Evolutionary conservation across 2,797 vertebrate genomes (phyloP).

Genomic region (Hapalemur alaotrensis): DNA sequence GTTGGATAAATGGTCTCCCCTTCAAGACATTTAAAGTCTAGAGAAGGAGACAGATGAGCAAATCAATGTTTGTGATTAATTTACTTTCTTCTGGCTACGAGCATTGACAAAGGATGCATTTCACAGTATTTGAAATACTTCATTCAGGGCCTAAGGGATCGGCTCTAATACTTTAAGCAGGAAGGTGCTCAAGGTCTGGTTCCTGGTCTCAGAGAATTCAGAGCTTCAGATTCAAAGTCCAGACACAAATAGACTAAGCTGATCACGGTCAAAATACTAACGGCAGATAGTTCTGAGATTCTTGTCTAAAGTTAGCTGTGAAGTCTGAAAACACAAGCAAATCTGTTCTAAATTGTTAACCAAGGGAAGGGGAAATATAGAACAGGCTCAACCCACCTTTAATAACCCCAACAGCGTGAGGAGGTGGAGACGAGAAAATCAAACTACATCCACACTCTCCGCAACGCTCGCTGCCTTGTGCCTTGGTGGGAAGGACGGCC

Average conservation of each 20-base stretch:
- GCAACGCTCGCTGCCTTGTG: neutral
- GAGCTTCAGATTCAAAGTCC: neutral
- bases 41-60: neutral
- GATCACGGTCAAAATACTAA: neutral
- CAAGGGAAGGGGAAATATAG: neutral
- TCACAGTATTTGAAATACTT: neutral
- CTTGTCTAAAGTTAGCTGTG: neutral
- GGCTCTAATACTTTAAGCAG: neutral
- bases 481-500: neutral
- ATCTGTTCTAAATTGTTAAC: neutral
- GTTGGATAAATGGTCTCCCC: neutral
- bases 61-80: constrained; percentile 46
- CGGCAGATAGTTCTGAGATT: neutral
- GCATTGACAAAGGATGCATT: constrained; percentile 18
- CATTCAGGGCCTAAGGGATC: neutral
- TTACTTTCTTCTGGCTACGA: constrained; percentile 38
- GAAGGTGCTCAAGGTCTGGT: neutral
- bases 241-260: neutral
- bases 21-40: constrained; percentile 27
- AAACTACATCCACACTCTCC: neutral
- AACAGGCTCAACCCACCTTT: neutral
- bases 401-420: neutral
- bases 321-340: neutral
- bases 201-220: neutral
- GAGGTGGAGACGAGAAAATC: neutral